Base-by-base conservation (phyloP, 2,888 invertebrate species). In the Sthenelais limicola region DNA sequence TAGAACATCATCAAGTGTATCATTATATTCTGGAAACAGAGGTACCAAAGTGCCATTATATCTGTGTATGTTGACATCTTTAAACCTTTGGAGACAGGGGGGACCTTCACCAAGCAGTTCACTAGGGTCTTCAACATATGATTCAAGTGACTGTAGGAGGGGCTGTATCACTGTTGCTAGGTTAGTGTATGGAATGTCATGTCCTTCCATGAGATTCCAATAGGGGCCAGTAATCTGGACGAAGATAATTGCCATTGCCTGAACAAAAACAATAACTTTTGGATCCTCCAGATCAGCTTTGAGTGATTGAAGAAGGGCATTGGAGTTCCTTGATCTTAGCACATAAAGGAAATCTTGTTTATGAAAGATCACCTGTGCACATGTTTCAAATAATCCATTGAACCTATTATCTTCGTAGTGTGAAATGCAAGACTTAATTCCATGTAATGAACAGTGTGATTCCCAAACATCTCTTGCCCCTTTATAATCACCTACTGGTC, bases 141-240 rank as follows among this genome's bases (percentile, higher is more conserved):
- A 7, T n/a, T 38, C 43, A 21, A 66, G 66, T 43, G 38, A 66
- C 4, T 35, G 3, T 24, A 43, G 38, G 3, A 66, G 66, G 18
- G 38, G 38, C 33, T 35, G 35, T 26, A 66, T 35, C 2, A 43
- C 24, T 18, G 38, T 15, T 3, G 18, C 3, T 18, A 66, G 43
- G 9, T 35, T 35, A 9, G 43, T 26, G 18, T 66, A 43, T 66
- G 66, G 66, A 4, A 66, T 24, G 3, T 66, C 66, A 3, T 43
- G 4, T 24, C 15, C 15, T 3, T 43, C 43, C 24, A 66, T 43
- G 15, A 66, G 43, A 21, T 66, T 66, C 77, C 77, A 77, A 43
- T 76, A 78, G 32, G 77, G 78, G 12, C 77, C 75, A 5, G 74
- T 77, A 4, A 77, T 47, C 54, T 74, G 71, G 15, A 77, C 24